These are phyloP conservation scores for Monopis laevigella DNA, from an alignment of 2,888 invertebrate species.

Conservation along the genomic window DNA sequence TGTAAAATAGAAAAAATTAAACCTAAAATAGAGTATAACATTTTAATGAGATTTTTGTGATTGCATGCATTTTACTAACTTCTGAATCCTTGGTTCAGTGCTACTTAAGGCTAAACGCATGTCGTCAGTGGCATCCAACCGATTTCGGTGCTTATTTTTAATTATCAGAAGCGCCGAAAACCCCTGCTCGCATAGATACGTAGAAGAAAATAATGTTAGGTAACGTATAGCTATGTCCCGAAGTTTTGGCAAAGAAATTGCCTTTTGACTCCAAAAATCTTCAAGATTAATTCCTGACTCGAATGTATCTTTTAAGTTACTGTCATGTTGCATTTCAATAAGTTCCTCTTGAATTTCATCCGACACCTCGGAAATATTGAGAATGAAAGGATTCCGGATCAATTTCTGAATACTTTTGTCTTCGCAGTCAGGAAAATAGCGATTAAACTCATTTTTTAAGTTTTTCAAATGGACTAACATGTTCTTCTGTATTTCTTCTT, in stretches of 20 bases:
- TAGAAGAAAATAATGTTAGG: slow-evolving; percentile 22
- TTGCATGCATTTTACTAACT: slow-evolving; percentile 19
- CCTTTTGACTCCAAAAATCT: slow-evolving; percentile 20
- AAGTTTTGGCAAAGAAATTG: slow-evolving; percentile 20
- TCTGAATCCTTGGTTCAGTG: slow-evolving; percentile 18
- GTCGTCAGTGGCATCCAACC: slow-evolving; percentile 17
- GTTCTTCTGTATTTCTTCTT: too few relatives aligned
- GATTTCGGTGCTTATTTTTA: slow-evolving; percentile 20
- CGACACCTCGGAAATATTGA: too few relatives aligned
- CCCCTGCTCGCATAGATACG: slow-evolving; percentile 21
- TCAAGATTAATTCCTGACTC: slow-evolving; percentile 18
- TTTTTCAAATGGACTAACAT: too few relatives aligned
- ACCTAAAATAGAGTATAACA: not conserved
- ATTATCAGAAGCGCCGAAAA: slow-evolving; percentile 20
- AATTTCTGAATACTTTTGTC: too few relatives aligned
- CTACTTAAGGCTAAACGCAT: slow-evolving; percentile 18
- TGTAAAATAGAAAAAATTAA: not conserved
- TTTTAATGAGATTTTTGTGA: slow-evolving; percentile 17
- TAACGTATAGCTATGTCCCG: slow-evolving; percentile 19
- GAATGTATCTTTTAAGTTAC: slow-evolving; percentile 19
- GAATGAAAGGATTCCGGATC: too few relatives aligned
- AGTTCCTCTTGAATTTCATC: too few relatives aligned
- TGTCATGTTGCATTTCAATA: slow-evolving; percentile 22
- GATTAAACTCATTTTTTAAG: too few relatives aligned
- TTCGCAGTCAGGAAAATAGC: too few relatives aligned